Percentiles rank a stretch among this genome's conserved stretches.
Evolutionary conservation across 2,888 invertebrate species (phyloP).

Genomic region (Hypselothyrea guttata): DNA sequence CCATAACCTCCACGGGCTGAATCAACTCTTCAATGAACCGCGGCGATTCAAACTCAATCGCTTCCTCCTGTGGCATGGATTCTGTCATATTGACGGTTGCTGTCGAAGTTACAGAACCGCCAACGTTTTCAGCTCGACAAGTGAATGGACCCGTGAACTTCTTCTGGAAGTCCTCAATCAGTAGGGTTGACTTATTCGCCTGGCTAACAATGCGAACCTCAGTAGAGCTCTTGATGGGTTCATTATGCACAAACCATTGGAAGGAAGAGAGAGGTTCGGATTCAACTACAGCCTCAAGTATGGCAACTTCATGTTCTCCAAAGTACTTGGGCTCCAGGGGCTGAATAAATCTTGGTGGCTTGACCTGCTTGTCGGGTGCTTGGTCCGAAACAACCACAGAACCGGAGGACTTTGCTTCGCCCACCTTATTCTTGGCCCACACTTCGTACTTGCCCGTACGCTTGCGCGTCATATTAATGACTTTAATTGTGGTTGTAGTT

Average conservation of each 20-base stretch:
- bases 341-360: slow-evolving; percentile 89
- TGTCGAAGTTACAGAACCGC: slow-evolving; percentile 93
- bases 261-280: slow-evolving; percentile 91
- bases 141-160: slow-evolving; percentile 90
- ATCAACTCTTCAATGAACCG: slow-evolving; percentile 88
- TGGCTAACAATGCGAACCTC: slow-evolving; percentile 88
- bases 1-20: slow-evolving; percentile 90
- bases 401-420: slow-evolving; percentile 91
- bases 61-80: slow-evolving; percentile 83
- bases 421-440: slow-evolving; percentile 88
- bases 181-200: slow-evolving; percentile 90
- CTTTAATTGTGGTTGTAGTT: slow-evolving; percentile 86
- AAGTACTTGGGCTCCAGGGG: slow-evolving; percentile 88
- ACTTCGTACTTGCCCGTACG: slow-evolving; percentile 95
- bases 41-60: slow-evolving; percentile 87
- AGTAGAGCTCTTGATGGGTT: slow-evolving; percentile 87
- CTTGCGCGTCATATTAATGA: slow-evolving; percentile 87
- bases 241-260: slow-evolving; percentile 92
- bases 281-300: slow-evolving; percentile 89
- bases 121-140: slow-evolving; percentile 94
- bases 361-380: slow-evolving; percentile 84
- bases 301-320: slow-evolving; percentile 88
- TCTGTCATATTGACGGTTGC: slow-evolving; percentile 87
- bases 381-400: slow-evolving; percentile 89
- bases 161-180: slow-evolving; percentile 88